A percentile compares a stretch with the other conserved stretches of the same genome.
Conservation (phyloP, 1,140 invertebrate genomes). For the Augochlora pura region DNA sequence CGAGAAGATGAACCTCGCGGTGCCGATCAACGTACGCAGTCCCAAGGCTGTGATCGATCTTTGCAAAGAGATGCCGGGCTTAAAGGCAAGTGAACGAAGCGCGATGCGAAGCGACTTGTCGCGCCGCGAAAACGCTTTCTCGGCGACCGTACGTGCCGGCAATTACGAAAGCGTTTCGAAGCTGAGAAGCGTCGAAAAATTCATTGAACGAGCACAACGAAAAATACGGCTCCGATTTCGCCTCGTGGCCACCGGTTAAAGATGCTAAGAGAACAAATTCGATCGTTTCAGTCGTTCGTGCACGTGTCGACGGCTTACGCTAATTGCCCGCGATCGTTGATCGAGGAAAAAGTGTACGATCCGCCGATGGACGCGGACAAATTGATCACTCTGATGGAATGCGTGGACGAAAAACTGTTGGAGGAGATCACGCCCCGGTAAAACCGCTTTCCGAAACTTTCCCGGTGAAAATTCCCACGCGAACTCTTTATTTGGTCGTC, state of each 20-base stretch:
- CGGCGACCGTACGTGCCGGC: not conserved
- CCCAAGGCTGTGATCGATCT: constrained; percentile 83
- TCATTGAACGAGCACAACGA: too few relatives aligned
- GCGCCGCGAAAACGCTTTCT: not conserved
- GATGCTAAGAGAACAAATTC: not conserved
- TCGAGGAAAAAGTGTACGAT: constrained; percentile 83
- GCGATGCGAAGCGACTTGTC: too few relatives aligned
- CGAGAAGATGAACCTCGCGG: constrained; percentile 84
- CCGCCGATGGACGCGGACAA: constrained; percentile 79
- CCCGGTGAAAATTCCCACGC: not conserved
- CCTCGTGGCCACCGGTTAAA: too few relatives aligned
- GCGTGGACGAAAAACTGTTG: constrained; percentile 83
- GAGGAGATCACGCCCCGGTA: constrained; percentile 85
- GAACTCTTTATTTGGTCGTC: not conserved
- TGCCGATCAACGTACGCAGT: constrained; percentile 86
- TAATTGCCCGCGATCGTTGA: constrained; percentile 80
- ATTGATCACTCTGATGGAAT: constrained; percentile 85
- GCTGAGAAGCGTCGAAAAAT: too few relatives aligned
- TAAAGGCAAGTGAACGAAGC: constrained; percentile 80
- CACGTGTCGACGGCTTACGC: constrained; percentile 86
- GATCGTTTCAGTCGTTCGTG: constrained; percentile 79
- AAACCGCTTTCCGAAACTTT: constrained; percentile 43
- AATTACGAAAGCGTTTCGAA: too few relatives aligned
- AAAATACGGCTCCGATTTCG: too few relatives aligned
- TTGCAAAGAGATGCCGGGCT: constrained; percentile 84